Base-by-base conservation (phyloP, 1,140 invertebrate species). In the Pseudomyrmex cubaensis region DNA sequence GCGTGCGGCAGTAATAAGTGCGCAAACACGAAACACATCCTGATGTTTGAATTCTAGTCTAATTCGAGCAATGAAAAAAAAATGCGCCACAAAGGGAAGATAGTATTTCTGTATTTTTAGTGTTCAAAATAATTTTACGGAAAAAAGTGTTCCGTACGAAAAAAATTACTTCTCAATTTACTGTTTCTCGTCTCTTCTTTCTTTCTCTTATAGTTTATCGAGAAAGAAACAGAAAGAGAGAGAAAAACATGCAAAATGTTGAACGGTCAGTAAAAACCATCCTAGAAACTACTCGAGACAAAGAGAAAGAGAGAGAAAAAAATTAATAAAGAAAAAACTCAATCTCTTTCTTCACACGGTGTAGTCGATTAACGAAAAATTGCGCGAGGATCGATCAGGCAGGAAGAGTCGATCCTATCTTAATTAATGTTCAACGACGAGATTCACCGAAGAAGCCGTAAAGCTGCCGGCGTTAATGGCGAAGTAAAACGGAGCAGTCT, bases 291-390 rank as follows among this genome's bases (percentile, higher is more conserved):
- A 46, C 2, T 46, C 46, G 1, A 46, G 17, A 20, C n/a, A 20
- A 2, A 54, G 8, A 35, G 12, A 13, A 1, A 1, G 48, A 1
- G 5, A 35, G 35, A 35, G 5, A 35, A 0, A 35, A 7, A 35
- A 35, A 35, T 35, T 35, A 35, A 5, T 35, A 35, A 35, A 35
- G 35, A 35, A 35, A 7, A 35, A 5, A 35, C 35, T 35, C 35
- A 35, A 35, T 4, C 22, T 25, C 25, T 7, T 35, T 35, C 35
- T 35, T 35, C 35, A 35, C 35, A 35, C 35, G 4, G 7, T 35
- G 35, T 35, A 35, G 20, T 72, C 85, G 80, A 86, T 83, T 86
- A 84, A 86, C 61, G 73, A 86, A 61, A 67, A 83, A 73, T 86
- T 69, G 64, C 59, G 22, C 17, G 46, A 15, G n/a, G 66, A 83